Evolutionary conservation across 2,888 invertebrate genomes (phyloP).

Genomic region (Phyto melanocephala): DNA sequence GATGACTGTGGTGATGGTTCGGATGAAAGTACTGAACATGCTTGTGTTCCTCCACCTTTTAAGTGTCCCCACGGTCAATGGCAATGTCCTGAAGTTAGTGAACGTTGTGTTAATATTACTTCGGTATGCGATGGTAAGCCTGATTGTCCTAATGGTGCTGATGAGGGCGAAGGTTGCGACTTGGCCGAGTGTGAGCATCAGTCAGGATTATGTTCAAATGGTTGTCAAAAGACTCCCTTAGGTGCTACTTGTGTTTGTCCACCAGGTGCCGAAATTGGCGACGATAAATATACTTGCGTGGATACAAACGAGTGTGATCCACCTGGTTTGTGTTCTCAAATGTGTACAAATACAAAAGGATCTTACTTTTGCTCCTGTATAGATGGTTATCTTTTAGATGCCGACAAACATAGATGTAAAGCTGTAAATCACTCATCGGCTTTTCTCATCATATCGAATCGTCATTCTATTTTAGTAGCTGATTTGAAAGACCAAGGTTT

Average conservation of each 20-base stretch:
- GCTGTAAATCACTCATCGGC: constrained; percentile 94
- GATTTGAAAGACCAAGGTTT: constrained; percentile 93
- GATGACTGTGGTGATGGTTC: constrained; percentile 95
- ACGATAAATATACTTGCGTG: constrained; percentile 84
- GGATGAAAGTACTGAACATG: constrained; percentile 90
- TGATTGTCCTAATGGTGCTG: constrained; percentile 96
- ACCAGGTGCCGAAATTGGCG: constrained; percentile 87
- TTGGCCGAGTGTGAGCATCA: constrained; percentile 88
- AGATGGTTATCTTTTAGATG: constrained; percentile 89
- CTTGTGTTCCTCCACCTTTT: constrained; percentile 88
- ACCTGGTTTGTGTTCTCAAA: constrained; percentile 94
- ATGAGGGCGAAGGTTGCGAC: constrained; percentile 95
- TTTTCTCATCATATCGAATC: constrained; percentile 95
- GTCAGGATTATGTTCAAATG: constrained; percentile 88
- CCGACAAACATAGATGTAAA: constrained; percentile 93
- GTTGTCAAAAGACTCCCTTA: constrained; percentile 90
- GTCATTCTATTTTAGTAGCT: constrained; percentile 93
- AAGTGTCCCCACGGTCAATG: constrained; percentile 89
- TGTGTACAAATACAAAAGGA: constrained; percentile 93
- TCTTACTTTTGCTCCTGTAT: constrained; percentile 93
- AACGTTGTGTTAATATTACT: constrained; percentile 90
- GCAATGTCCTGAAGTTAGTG: constrained; percentile 91
- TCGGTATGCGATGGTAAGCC: constrained; percentile 92
- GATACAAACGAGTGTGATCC: constrained; percentile 94
- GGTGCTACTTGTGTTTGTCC: constrained; percentile 96